Percentiles rank a stretch among this genome's conserved stretches.
Evolutionary conservation across 2,113 vertebrate genomes (phyloP).

Genomic region (Sturnus vulgaris): DNA sequence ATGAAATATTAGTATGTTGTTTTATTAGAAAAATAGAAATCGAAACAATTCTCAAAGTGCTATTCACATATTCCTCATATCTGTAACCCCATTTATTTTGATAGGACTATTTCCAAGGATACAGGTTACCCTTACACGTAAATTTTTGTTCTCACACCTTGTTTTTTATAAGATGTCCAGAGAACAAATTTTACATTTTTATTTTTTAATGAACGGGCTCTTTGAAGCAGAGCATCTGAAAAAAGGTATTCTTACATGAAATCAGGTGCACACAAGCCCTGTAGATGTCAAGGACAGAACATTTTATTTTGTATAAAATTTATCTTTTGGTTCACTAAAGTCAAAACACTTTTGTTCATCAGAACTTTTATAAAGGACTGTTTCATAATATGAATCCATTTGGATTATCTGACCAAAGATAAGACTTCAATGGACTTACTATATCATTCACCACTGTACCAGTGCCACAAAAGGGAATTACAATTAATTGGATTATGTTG

Average conservation of each 20-base stretch:
- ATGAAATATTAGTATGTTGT: neutral
- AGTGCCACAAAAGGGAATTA: constrained; percentile 77
- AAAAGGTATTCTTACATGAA: neutral
- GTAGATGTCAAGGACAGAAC: constrained; percentile 50
- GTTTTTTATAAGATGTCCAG: neutral
- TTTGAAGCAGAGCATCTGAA: neutral
- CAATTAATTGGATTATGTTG: constrained; percentile 81
- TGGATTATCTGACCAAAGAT: constrained; percentile 77
- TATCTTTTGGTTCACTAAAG: constrained; percentile 55
- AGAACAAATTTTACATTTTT: neutral
- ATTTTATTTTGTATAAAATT: constrained; percentile 38
- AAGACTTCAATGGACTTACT: constrained; percentile 78
- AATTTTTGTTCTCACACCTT: neutral
- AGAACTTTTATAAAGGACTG: constrained; percentile 68
- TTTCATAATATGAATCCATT: constrained; percentile 73
- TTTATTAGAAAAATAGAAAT: neutral
- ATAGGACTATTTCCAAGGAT: neutral
- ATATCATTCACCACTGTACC: constrained; percentile 69
- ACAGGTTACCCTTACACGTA: rapidly evolving
- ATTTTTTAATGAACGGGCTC: neutral
- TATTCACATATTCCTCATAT: neutral
- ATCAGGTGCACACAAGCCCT: neutral
- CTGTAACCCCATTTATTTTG: neutral
- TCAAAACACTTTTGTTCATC: constrained; percentile 62
- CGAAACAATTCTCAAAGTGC: neutral